Conservation (phyloP, 2,888 invertebrate species). For the Cylloceria caligata region DNA sequence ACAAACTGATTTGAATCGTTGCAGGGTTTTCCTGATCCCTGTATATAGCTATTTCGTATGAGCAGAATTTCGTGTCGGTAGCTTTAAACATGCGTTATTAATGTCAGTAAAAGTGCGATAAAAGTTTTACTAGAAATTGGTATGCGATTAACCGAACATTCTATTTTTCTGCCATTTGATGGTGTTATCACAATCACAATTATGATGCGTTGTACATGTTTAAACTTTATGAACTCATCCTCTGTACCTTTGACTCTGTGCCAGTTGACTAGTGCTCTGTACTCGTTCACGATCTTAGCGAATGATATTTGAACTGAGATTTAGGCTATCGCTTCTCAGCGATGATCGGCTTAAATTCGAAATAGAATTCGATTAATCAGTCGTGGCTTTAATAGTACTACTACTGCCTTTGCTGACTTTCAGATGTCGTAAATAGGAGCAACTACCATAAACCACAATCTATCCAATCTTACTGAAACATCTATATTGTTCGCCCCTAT, state of each 20-base stretch:
- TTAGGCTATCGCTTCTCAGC: background rate
- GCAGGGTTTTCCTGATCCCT: background rate
- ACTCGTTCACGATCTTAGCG: background rate
- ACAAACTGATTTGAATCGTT: slow-evolving; percentile 7
- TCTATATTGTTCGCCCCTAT: slow-evolving; percentile 21
- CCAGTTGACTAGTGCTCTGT: background rate
- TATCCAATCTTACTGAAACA: slow-evolving; percentile 25
- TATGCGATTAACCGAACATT: background rate
- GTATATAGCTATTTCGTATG: background rate
- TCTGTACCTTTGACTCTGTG: background rate
- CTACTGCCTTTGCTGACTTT: background rate
- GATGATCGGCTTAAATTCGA: background rate
- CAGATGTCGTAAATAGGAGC: background rate
- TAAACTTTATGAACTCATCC: background rate
- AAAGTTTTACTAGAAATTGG: background rate
- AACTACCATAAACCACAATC: slow-evolving; percentile 11
- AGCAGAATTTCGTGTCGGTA: no score
- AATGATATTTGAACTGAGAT: background rate
- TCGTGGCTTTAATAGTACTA: background rate
- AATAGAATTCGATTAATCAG: background rate
- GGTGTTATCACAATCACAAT: background rate
- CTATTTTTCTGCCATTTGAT: background rate
- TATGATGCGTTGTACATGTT: background rate
- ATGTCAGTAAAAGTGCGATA: background rate
- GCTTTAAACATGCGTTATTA: background rate